Base-by-base conservation (phyloP, 2,113 vertebrate species). In the Leuciscus idus region DNA sequence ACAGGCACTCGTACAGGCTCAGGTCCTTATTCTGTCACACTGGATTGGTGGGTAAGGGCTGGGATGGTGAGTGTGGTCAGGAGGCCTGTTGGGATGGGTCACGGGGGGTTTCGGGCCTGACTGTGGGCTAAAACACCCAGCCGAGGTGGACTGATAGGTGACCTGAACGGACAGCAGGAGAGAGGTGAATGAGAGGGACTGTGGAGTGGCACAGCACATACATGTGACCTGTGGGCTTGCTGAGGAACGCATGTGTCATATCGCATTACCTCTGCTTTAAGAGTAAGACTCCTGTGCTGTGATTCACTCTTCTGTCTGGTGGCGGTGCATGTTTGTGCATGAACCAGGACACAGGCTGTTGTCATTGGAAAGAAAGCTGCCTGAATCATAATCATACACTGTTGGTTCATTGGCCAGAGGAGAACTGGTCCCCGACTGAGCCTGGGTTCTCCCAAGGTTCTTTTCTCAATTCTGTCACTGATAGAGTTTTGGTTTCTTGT, bases 1-100 rank as follows among this genome's bases (percentile, higher is more conserved):
- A 92, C 92, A 90, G 89, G 89, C 85, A 83, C 86, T 92, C 89
- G 90, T 84, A 88, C 85, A 90, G 89, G 91, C 92, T 89, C 88
- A 30, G 92, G 92, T 88, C 93, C 92, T 93, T 90, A 92, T 93
- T 92, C 93, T 95, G 94, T 95, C 94, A 94, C 88, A 92, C 90
- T 91, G 83, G 91, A 94, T 94, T 85, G 90, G 89, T 86, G 86
- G 82, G 91, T 90, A 88, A 72, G 85, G 75, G 90, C 87, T 90
- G 1, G 85, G 87, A 93, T 89, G 91, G 90, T 80, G 91, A 90
- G 86, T 89, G 92, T 83, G 84, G 79, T 82, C 80, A 66, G 64
- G 72, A 89, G 88, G 89, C 84, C 87, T 89, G 84, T 64, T 75
- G 46, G 48, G 46, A 84, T 9, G 48, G 61, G 91, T 91, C 92